Conservation (phyloP, 2,797 vertebrate genomes). For the Serranus cabrilla region DNA sequence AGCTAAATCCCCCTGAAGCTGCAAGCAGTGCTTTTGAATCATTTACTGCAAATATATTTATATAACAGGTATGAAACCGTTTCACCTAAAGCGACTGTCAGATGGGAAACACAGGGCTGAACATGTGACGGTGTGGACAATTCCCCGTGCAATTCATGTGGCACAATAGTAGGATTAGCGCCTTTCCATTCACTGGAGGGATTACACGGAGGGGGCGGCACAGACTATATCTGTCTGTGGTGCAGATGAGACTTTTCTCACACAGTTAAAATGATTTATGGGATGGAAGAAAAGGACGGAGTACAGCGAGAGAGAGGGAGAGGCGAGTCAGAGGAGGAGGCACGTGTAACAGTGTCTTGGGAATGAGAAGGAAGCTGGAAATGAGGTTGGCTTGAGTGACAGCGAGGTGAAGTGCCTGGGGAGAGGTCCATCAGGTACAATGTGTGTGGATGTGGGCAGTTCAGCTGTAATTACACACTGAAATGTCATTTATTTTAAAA, state of each 20-base stretch:
- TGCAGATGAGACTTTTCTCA: slow-evolving; percentile 66
- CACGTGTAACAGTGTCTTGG: slow-evolving; percentile 30
- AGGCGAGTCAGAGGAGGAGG: slow-evolving; percentile 12
- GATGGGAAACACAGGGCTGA: slow-evolving; percentile 28
- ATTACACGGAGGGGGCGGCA: slow-evolving; percentile 72
- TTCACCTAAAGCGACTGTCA: slow-evolving; percentile 20
- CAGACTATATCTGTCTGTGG: slow-evolving; percentile 58
- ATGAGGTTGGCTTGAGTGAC: slow-evolving; percentile 54
- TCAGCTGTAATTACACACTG: slow-evolving; percentile 25
- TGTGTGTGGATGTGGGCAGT: slow-evolving; percentile 3
- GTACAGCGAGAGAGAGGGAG: slow-evolving; percentile 4
- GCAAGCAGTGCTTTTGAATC: slow-evolving; percentile 14
- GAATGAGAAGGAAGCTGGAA: slow-evolving; percentile 51
- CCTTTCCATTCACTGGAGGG: slow-evolving; percentile 59
- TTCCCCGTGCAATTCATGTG: slow-evolving; percentile 47
- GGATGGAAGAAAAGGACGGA: slow-evolving; percentile 43
- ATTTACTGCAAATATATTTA: slow-evolving; percentile 16
- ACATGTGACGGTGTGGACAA: slow-evolving; percentile 53
- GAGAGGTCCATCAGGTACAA: slow-evolving; percentile 28
- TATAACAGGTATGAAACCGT: slow-evolving; percentile 20
- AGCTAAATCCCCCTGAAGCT: slow-evolving; percentile 9
- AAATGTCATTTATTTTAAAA: neutral
- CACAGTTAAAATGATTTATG: slow-evolving; percentile 74
- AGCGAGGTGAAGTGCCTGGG: slow-evolving; percentile 17
- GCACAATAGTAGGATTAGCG: slow-evolving; percentile 66